Percentiles rank a stretch among this genome's conserved stretches.
phyloP scores from a whole-genome alignment of 1,140 invertebrate genomes.

The Venturia canescens region DNA sequence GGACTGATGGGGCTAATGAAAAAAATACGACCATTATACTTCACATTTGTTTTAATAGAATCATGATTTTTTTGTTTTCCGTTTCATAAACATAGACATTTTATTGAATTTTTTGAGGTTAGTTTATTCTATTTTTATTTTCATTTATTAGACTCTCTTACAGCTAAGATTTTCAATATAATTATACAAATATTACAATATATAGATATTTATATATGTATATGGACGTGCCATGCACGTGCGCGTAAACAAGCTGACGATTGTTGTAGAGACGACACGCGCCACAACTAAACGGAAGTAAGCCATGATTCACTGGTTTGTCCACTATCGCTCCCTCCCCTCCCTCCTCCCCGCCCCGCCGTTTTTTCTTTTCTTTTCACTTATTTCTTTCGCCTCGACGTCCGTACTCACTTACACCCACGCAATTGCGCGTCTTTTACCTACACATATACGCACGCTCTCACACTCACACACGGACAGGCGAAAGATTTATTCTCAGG shows the following conservation, averaged over 20 bases:
- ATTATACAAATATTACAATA: slow-evolving; percentile 30
- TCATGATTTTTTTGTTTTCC: slow-evolving; percentile 54
- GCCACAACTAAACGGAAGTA: slow-evolving; percentile 60
- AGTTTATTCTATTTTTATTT: slow-evolving; percentile 64
- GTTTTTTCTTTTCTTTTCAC: slow-evolving; percentile 38
- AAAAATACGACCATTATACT: slow-evolving; percentile 19
- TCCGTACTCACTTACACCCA: slow-evolving; percentile 35
- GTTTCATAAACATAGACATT: slow-evolving; percentile 70
- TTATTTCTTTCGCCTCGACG: slow-evolving; percentile 42
- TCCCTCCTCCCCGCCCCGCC: slow-evolving; percentile 48
- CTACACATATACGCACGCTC: slow-evolving; percentile 53
- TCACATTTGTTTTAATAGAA: slow-evolving; percentile 46
- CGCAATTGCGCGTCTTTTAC: slow-evolving; percentile 53
- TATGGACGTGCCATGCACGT: slow-evolving; percentile 21
- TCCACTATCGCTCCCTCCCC: slow-evolving; percentile 48
- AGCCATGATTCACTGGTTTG: slow-evolving; percentile 65
- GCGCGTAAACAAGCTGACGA: slow-evolving; percentile 24
- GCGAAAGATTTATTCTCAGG: not conserved
- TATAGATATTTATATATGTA: not conserved
- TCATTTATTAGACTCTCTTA: slow-evolving; percentile 74
- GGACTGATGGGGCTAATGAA: too few relatives aligned
- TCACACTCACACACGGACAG: slow-evolving; percentile 14
- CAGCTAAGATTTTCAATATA: slow-evolving; percentile 58
- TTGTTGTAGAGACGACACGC: slow-evolving; percentile 45
- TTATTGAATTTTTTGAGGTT: slow-evolving; percentile 68